Evolutionary conservation across 2,888 invertebrate genomes (phyloP).

Genomic region (Apamea anceps): DNA sequence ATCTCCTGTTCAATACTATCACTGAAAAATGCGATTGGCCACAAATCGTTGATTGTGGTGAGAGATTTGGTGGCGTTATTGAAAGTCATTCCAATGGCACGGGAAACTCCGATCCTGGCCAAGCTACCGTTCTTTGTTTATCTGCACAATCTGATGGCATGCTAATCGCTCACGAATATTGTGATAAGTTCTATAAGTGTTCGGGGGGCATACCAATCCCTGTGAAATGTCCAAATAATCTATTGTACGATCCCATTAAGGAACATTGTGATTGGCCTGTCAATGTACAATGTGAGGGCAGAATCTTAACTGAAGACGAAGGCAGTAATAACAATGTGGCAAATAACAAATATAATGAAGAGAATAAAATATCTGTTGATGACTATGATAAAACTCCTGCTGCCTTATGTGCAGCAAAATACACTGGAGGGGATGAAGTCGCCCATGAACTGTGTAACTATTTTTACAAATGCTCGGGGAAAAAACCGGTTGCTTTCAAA

Average conservation of each 20-base stretch:
- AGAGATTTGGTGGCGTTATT: slow-evolving; percentile 55
- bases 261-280: slow-evolving; percentile 67
- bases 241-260: slow-evolving; percentile 63
- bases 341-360: slow-evolving; percentile 21
- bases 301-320: slow-evolving; percentile 46
- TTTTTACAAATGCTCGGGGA: slow-evolving; percentile 70
- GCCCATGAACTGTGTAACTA: slow-evolving; percentile 73
- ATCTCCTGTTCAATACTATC: slow-evolving; percentile 67
- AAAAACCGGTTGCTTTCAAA: slow-evolving; percentile 61
- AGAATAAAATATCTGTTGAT: slow-evolving; percentile 14
- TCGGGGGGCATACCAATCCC: slow-evolving; percentile 60
- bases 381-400: slow-evolving; percentile 11
- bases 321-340: neutral
- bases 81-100: slow-evolving; percentile 24
- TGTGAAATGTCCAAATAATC: slow-evolving; percentile 53
- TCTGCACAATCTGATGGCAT: slow-evolving; percentile 57
- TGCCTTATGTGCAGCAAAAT: slow-evolving; percentile 63
- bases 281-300: slow-evolving; percentile 67
- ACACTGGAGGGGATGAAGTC: slow-evolving; percentile 64
- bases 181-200: slow-evolving; percentile 70
- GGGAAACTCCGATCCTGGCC: slow-evolving; percentile 16
- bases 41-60: slow-evolving; percentile 71
- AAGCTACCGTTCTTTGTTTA: slow-evolving; percentile 63
- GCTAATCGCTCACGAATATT: slow-evolving; percentile 69
- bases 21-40: slow-evolving; percentile 72